These are phyloP conservation scores for Palaemon carinicauda DNA, from an alignment of 1,140 invertebrate genomes.

Conservation along the genomic window DNA sequence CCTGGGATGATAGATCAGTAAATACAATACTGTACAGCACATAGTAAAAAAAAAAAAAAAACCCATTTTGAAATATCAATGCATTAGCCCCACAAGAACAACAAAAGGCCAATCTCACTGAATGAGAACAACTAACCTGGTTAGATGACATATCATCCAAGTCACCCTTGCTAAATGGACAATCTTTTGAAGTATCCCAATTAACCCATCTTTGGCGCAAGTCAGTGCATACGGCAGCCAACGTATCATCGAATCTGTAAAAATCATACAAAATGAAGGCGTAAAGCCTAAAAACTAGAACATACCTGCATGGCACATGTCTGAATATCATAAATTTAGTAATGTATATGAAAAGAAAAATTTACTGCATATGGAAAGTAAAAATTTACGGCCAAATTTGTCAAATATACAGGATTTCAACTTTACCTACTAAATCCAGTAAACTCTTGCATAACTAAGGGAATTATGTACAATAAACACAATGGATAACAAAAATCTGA, in stretches of 20 bases:
- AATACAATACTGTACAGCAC: neutral
- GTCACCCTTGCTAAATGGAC: slow-evolving; percentile 18
- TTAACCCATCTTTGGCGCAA: slow-evolving; percentile 20
- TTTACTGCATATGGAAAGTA: no score
- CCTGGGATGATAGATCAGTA: no score
- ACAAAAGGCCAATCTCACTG: neutral
- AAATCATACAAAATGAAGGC: neutral
- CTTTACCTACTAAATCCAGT: neutral
- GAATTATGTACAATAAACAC: no score
- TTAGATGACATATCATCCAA: neutral
- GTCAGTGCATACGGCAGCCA: slow-evolving; percentile 1
- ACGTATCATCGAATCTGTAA: slow-evolving; percentile 25
- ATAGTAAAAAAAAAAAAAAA: neutral
- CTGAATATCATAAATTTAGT: no score
- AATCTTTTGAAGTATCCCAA: neutral
- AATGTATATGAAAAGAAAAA: no score
- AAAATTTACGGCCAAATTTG: no score
- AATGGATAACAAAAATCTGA: no score
- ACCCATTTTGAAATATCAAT: neutral
- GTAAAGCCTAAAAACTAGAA: no score
- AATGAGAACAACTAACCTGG: neutral
- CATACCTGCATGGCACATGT: no score
- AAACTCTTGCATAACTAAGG: no score
- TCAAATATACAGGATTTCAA: neutral
- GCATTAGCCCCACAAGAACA: neutral